phyloP scores from a whole-genome alignment of 2,888 invertebrate species.

The Sepioteuthis lessoniana region DNA sequence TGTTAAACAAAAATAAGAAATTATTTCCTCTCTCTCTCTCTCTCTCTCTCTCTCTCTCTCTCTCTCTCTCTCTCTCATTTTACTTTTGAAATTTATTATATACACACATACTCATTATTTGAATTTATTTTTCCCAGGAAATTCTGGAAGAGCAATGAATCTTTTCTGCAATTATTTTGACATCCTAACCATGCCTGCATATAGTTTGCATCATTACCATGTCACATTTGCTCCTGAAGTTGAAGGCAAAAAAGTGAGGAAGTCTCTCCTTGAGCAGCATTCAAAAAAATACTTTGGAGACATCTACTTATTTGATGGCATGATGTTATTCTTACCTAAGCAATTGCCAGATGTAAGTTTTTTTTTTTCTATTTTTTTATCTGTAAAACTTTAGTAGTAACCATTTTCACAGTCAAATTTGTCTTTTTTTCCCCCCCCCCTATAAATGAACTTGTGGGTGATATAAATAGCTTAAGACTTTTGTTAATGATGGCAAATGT shows the following conservation, averaged over 20 bases:
- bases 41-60: too few relatives aligned
- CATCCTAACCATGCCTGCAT: conserved; percentile 62
- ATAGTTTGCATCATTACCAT: conserved; percentile 72
- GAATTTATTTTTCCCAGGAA: not conserved
- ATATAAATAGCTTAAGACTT: too few relatives aligned
- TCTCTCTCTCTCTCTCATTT: not conserved
- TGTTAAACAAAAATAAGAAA: too few relatives aligned
- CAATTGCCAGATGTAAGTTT: conserved; percentile 64
- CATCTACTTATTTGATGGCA: conserved; percentile 72
- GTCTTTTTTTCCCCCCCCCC: too few relatives aligned
- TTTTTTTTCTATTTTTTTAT: too few relatives aligned
- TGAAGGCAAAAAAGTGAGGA: conserved; percentile 66
- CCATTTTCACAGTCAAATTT: too few relatives aligned
- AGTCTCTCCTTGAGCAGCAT: conserved; percentile 66
- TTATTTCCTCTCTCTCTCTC: too few relatives aligned
- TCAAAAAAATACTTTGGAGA: conserved; percentile 62
- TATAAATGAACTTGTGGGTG: too few relatives aligned
- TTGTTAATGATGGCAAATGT: too few relatives aligned
- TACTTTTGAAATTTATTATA: not conserved
- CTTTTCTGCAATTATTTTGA: conserved; percentile 68
- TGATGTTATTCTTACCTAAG: conserved; percentile 67
- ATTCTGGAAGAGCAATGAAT: not conserved
- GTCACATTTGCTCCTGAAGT: conserved; percentile 71
- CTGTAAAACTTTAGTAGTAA: too few relatives aligned
- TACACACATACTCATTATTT: not conserved